Evolutionary conservation across 2,888 invertebrate genomes (phyloP).

Genomic region (Dryococelus australis): DNA sequence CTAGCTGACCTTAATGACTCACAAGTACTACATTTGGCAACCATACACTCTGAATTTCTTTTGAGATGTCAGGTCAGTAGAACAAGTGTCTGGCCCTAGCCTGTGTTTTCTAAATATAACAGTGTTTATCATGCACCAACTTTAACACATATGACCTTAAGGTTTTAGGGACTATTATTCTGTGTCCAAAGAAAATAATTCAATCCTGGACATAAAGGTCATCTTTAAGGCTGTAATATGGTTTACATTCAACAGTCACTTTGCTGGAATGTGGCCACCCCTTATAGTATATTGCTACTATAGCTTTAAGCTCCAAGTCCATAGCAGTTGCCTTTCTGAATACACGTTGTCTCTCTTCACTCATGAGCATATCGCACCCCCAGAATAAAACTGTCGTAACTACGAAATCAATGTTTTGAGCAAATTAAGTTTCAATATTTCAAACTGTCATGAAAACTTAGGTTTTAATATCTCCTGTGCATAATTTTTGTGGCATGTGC

Average conservation of each 20-base stretch:
- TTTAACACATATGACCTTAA: not conserved
- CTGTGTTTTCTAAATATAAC: not conserved
- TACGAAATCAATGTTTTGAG: too few species aligned
- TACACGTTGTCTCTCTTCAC: not conserved
- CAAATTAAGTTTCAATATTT: too few species aligned
- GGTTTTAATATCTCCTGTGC: too few species aligned
- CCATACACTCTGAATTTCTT: not conserved
- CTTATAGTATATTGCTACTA: not conserved
- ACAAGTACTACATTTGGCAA: not conserved
- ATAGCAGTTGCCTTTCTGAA: constrained; percentile 28
- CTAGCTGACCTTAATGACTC: not conserved
- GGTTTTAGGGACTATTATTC: not conserved
- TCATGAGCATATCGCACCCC: too few species aligned
- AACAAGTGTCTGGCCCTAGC: not conserved
- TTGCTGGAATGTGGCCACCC: not conserved
- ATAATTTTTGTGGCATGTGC: too few species aligned
- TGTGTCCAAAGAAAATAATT: not conserved
- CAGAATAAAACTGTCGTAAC: too few species aligned
- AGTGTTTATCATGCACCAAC: not conserved
- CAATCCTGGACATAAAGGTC: not conserved
- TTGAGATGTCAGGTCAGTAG: not conserved
- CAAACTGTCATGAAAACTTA: too few species aligned
- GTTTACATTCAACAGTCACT: not conserved
- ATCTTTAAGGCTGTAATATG: not conserved
- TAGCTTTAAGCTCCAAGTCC: constrained; percentile 7